phyloP scores from a whole-genome alignment of 1,140 invertebrate species.

The Hypothenemus hampei region DNA sequence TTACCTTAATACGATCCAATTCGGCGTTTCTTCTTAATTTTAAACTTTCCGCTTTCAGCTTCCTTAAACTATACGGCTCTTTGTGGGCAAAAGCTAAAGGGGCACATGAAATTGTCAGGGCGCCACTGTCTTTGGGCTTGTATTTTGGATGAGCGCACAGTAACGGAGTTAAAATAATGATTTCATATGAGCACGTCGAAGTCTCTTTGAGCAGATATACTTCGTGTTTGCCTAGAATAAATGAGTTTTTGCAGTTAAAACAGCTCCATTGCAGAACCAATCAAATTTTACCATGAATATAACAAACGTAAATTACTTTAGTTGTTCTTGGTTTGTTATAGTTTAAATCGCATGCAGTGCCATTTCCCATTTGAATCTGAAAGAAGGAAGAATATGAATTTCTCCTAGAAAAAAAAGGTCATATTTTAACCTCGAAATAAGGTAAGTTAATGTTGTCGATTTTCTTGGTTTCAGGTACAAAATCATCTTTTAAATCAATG shows the following conservation, averaged over 20 bases:
- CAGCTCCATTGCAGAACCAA: too few species aligned
- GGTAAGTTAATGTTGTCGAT: constrained; percentile 83
- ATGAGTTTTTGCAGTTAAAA: too few species aligned
- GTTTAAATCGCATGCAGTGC: constrained; percentile 89
- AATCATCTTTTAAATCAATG: constrained; percentile 47
- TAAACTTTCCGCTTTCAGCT: constrained; percentile 66
- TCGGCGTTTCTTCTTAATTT: constrained; percentile 64
- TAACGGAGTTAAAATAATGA: constrained; percentile 76
- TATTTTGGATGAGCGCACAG: constrained; percentile 87
- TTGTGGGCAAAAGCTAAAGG: constrained; percentile 64
- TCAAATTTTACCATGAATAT: constrained; percentile 59
- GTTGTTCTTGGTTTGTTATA: constrained; percentile 72
- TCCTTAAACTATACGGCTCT: constrained; percentile 68
- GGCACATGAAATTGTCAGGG: constrained; percentile 77
- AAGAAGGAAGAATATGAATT: too few species aligned
- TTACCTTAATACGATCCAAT: constrained; percentile 60
- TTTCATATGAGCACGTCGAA: constrained; percentile 91
- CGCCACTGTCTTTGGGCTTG: constrained; percentile 73
- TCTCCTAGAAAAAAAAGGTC: too few species aligned
- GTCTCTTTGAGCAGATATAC: constrained; percentile 90
- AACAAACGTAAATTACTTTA: constrained; percentile 80
- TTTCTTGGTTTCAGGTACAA: constrained; percentile 59
- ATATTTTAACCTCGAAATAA: constrained; percentile 67
- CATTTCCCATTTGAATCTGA: constrained; percentile 63
- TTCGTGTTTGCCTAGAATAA: constrained; percentile 64